phyloP scores from a whole-genome alignment of 2,888 invertebrate species.

The Yponomeuta cagnagella region DNA sequence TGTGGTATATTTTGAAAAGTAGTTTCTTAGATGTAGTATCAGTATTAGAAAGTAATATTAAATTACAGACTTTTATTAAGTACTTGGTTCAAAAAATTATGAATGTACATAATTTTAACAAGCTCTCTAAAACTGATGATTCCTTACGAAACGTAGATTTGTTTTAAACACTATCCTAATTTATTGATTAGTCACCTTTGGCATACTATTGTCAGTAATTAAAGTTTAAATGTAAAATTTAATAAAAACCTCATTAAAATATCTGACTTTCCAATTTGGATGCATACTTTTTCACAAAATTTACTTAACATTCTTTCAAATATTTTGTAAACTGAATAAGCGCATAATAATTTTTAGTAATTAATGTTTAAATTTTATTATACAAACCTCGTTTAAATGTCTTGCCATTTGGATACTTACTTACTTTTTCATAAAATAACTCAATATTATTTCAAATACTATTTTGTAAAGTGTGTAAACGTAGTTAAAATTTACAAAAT shows the following conservation, averaged over 20 bases:
- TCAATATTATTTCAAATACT: not conserved
- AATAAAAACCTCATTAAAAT: too few relatives aligned
- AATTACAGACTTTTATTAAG: not conserved
- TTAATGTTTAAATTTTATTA: too few relatives aligned
- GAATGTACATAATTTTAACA: not conserved
- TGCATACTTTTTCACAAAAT: too few relatives aligned
- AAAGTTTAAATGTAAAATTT: too few relatives aligned
- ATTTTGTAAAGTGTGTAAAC: not conserved
- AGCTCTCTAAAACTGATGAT: not conserved
- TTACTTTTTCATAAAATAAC: not conserved
- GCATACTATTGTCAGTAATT: too few relatives aligned
- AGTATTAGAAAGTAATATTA: not conserved
- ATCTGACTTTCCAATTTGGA: too few relatives aligned
- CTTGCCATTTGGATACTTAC: not conserved
- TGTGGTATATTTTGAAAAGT: slow-evolving; percentile 18
- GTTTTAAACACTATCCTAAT: not conserved
- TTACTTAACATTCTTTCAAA: too few relatives aligned
- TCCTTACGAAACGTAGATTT: not conserved
- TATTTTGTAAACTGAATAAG: too few relatives aligned
- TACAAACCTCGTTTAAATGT: not conserved
- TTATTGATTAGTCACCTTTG: too few relatives aligned
- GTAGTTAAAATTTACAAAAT: not conserved
- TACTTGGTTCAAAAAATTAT: not conserved
- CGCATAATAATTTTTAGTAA: too few relatives aligned
- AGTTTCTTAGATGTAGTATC: not conserved